phyloP scores from a whole-genome alignment of 2,888 invertebrate species.

The Camptogramma bilineatum region DNA sequence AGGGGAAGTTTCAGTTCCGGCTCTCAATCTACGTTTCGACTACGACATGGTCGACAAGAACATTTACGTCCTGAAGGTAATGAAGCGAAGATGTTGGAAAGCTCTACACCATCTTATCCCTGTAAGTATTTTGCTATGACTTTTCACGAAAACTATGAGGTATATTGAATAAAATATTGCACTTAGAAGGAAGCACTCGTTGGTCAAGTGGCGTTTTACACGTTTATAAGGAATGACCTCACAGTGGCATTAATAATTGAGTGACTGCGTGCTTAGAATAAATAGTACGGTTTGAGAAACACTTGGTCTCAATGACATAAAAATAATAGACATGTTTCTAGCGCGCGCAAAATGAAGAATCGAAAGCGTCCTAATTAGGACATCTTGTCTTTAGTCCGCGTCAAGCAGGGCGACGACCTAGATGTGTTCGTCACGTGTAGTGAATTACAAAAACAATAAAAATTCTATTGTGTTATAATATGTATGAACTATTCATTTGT shows the following conservation, averaged over 20 bases:
- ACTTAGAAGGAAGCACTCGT: not conserved
- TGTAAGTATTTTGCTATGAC: not conserved
- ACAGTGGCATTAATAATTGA: not conserved
- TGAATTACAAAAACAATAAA: too few species aligned
- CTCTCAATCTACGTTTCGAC: conserved; percentile 24
- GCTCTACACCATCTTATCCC: not conserved
- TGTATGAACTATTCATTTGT: too few species aligned
- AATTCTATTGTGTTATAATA: too few species aligned
- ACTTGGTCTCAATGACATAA: not conserved
- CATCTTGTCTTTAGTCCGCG: too few species aligned
- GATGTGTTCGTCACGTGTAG: too few species aligned
- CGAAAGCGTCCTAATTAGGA: too few species aligned
- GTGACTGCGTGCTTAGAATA: not conserved
- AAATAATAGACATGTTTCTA: not conserved
- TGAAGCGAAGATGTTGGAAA: not conserved
- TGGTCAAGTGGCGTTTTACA: not conserved
- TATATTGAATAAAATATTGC: too few species aligned
- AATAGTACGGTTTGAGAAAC: not conserved
- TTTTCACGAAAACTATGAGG: not conserved
- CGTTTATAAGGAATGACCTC: not conserved
- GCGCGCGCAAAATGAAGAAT: too few species aligned
- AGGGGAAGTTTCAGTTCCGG: conserved; percentile 25
- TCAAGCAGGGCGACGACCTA: too few species aligned
- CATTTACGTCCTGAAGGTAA: conserved; percentile 16
- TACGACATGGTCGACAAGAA: conserved; percentile 17